phyloP scores from a whole-genome alignment of 2,888 invertebrate genomes.

The Megaustenia siamemsis region DNA sequence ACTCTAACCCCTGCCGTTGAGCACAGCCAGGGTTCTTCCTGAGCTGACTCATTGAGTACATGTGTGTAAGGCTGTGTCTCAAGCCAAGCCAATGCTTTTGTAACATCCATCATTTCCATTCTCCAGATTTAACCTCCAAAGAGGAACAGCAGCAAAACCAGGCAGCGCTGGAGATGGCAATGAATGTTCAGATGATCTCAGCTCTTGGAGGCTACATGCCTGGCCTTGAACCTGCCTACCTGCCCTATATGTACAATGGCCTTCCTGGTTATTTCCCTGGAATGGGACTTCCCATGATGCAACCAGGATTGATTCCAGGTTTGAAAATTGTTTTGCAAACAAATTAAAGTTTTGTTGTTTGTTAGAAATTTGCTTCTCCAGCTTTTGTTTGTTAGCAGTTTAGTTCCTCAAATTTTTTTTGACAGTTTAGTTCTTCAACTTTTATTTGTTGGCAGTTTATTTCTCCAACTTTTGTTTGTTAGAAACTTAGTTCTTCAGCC shows the following conservation, averaged over 20 bases:
- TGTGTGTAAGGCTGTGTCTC: no score
- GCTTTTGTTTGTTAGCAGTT: no score
- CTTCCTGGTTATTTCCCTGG: slow-evolving; percentile 79
- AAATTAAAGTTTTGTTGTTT: not conserved
- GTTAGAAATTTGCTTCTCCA: no score
- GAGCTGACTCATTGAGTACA: no score
- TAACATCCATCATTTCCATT: not conserved
- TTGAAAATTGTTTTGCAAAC: slow-evolving; percentile 37
- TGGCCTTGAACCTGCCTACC: slow-evolving; percentile 75
- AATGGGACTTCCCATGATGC: slow-evolving; percentile 81
- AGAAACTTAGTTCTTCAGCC: no score
- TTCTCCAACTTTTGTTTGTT: no score
- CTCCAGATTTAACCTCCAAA: slow-evolving; percentile 20
- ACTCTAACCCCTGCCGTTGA: no score
- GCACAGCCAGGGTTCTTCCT: no score
- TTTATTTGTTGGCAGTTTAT: no score
- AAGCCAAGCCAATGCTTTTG: no score
- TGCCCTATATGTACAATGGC: slow-evolving; percentile 80
- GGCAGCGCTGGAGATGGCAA: slow-evolving; percentile 55
- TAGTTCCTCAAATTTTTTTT: no score
- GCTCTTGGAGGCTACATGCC: slow-evolving; percentile 73
- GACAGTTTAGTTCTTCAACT: no score
- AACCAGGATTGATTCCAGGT: slow-evolving; percentile 81
- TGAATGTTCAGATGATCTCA: slow-evolving; percentile 67
- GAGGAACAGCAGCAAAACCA: slow-evolving; percentile 55